phyloP scores from a whole-genome alignment of 1,140 invertebrate genomes.

The Megalopta genalis region DNA sequence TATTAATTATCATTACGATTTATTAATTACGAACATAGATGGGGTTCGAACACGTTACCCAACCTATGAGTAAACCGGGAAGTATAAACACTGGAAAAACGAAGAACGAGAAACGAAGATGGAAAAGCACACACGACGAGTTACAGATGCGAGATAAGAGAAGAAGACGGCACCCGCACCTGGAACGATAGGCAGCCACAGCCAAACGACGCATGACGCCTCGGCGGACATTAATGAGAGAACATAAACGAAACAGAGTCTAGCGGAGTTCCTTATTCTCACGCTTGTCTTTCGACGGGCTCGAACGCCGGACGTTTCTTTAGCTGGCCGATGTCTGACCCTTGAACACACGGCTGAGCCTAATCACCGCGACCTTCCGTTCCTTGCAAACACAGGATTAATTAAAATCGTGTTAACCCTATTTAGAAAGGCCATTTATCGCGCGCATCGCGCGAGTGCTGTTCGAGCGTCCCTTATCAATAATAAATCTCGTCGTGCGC shows the following conservation, averaged over 20 bases:
- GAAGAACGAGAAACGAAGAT: neutral
- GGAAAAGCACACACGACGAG: neutral
- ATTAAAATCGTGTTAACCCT: too few relatives aligned
- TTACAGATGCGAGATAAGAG: neutral
- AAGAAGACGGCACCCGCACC: neutral
- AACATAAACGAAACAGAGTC: conserved; percentile 31
- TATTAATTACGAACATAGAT: too few relatives aligned
- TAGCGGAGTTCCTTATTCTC: conserved; percentile 45
- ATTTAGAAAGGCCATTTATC: too few relatives aligned
- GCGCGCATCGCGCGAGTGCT: too few relatives aligned
- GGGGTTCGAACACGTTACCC: too few relatives aligned
- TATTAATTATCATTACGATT: too few relatives aligned
- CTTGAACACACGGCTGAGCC: neutral
- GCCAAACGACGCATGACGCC: conserved; percentile 44
- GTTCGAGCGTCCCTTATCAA: too few relatives aligned
- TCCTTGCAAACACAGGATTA: too few relatives aligned
- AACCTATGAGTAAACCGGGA: too few relatives aligned
- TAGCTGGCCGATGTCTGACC: neutral
- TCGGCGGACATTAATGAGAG: conserved; percentile 44
- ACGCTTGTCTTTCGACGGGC: conserved; percentile 25
- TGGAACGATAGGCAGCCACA: conserved; percentile 22
- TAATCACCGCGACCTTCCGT: neutral
- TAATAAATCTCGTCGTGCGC: too few relatives aligned
- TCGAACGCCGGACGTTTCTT: neutral
- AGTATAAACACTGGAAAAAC: too few relatives aligned